Base-by-base conservation (phyloP, 1,140 invertebrate species). In the Drosophila pruinosa region DNA sequence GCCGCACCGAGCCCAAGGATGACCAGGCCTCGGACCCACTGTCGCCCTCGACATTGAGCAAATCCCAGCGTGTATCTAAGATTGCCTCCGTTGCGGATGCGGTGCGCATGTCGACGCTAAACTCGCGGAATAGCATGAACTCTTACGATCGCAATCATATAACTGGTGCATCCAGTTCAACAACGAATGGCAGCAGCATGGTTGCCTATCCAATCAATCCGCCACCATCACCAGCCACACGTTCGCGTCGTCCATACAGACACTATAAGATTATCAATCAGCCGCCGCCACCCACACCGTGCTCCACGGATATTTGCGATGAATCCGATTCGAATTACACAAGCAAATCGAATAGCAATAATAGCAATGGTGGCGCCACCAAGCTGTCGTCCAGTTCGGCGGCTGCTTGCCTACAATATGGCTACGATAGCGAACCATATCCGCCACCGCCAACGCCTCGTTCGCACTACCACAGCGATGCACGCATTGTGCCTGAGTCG, bases 221-320 rank as follows among this genome's bases (percentile, higher is more conserved):
- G 31, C 97, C 97, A 2, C 97, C 97, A 1, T 96, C 95, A 91
- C 97, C 97, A 0, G 96, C 95, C 91, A 96, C 96, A 3, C 95
- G 96, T 0, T 94, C 93, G 24, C 94, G 94, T 14, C 93, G 94
- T 38, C 94, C 95, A 0, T 96, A 96, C 90, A 93, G 95, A 17
- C 94, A 95, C 85, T 96, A 97, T 90, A 94, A 95, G 70, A 94
- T 94, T 14, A 94, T 95, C 22, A 96, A 97, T 92, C 94, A 96
- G 74, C 97, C 97, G 1, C 97, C 97, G 12, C 97, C 97, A 1
- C 97, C 97, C 2, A 98, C 97, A 4, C 97, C 98, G 0, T 98
- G 97, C 90, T 97, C 96, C 73, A 98, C 98, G 2, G 97, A 98
- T 90, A 96, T 98, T 7, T 97, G 96, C 90, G 96, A 98, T 82